Evolutionary conservation across 2,888 invertebrate genomes (phyloP), one percentile per base, ranked within the genome.

Genomic region (Microchrysa polita): DNA sequence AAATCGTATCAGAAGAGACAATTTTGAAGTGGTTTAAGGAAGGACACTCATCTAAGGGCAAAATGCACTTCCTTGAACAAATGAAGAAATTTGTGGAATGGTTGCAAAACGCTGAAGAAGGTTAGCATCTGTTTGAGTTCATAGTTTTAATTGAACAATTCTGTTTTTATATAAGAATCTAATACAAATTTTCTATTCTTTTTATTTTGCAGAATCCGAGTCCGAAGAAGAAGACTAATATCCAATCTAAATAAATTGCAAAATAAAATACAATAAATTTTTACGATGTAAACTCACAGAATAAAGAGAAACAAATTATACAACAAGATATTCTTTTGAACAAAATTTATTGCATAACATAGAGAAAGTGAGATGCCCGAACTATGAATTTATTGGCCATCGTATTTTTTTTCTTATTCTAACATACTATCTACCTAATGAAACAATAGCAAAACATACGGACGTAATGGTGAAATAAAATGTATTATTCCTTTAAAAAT

Each of bases 81-180:
- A 97, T 97, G 95, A 96, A 95, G 87, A 94, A 94, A 87, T 97
- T 98, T 84, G 91, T 97, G 72, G 97, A 98, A 86, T 98, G 97
- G 97, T 89, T 98, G 78, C 94, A 97, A 86, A 97, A 92, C 86
- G 97, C 98, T 74, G 97, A 98, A 86, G 97, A 97, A 84, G 89
- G 89, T 89, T 76, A 72, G 77, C 27, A 34, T 34, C 2, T 34
- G 27, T 34, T 34, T n/a, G n/a, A n/a, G n/a, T n/a, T 34, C 27
- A 34, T 7, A 5, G 27, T 34, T 34, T 7, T 34, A 5, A 5
- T 22, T 7, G 14, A 22, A 5, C 16, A 12, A 53, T 60, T 48
- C 12, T 55, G 12, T 27, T 12, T 72, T 75, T 18, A 27, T 9
- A 7, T 9, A 42, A 9, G 42, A 42, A 42, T 48, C 16, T 12